These are phyloP conservation scores for Melanophora roralis DNA, from an alignment of 2,888 invertebrate genomes.

Conservation along the genomic window DNA sequence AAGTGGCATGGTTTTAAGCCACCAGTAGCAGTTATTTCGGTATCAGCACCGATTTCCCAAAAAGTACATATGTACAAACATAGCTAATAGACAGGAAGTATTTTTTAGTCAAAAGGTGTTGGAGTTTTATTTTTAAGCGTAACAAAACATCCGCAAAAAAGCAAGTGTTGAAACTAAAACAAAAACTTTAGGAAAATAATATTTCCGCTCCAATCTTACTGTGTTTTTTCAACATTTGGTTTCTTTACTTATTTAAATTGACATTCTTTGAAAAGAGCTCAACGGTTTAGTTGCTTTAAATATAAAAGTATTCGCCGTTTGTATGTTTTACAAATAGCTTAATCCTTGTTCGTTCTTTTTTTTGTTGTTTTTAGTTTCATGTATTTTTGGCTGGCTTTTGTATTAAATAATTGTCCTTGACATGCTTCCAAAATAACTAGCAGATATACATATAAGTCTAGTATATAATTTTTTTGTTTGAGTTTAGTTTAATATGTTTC, in stretches of 20 bases:
- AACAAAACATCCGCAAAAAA: neutral
- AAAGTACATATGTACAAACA: no score
- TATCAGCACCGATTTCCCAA: no score
- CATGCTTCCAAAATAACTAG: slow-evolving; percentile 40
- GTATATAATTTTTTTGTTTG: neutral
- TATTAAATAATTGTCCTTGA: slow-evolving; percentile 54
- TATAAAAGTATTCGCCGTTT: neutral
- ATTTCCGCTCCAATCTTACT: neutral
- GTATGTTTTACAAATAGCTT: neutral
- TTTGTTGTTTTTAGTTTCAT: neutral
- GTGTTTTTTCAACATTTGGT: neutral
- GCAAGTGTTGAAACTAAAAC: neutral
- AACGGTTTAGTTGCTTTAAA: no score
- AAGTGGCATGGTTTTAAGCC: no score
- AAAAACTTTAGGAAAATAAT: neutral
- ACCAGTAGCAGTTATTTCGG: no score
- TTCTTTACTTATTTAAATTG: neutral
- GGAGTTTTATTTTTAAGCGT: no score
- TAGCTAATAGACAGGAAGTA: no score
- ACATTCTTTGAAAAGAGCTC: no score
- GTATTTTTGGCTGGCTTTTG: slow-evolving; percentile 32
- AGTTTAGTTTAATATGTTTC: neutral
- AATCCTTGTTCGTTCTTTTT: neutral
- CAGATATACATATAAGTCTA: neutral
- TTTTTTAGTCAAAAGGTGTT: neutral